Evolutionary conservation across 92 coral and sea anemone species (phyloP), one percentile per base, ranked within the genome.

Genomic region (Pocillopora meandrina): DNA sequence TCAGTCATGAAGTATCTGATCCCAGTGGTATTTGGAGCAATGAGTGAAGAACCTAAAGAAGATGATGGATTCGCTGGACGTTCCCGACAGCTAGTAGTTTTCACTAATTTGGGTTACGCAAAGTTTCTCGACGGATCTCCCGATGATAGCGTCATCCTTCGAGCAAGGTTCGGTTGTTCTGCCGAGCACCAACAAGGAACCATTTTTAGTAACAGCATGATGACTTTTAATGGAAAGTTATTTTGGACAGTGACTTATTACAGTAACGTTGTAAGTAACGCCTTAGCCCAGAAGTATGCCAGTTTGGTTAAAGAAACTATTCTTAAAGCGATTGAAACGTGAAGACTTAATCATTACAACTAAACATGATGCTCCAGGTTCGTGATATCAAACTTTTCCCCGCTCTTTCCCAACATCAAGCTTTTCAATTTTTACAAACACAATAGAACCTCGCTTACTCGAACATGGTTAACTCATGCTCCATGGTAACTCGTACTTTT

Each of bases 51-150:
- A 20, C 15, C 8, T 36, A 18, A 33, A 56, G 64, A 26, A 76
- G 68, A 61, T 61, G 56, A 76, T 64, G 14, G 13, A 16, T 34
- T 16, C 2, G 80, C 59, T 36, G 58, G n/a, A 36, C 81, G 81
- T 12, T 1, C 1, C 20, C 55, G 15, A 11, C 34, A 77, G 15
- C 71, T 61, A 12, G 15, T 77, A 0, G 71, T 42, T 34, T 77
- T 61, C 71, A 63, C 56, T 36, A 77, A 77, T 58, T 58, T 62
- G 17, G 82, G 82, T 35, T n/a, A 62, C 13, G 66, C 71, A 11
- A 77, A 77, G 56, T 77, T 77, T n/a, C 71, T 77, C 8, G 70
- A 77, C 63, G 68, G 70, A 18, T 77, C 80, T 62, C 71, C 71
- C 10, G 71, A 77, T 9, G 71, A 77, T 77, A 58, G 34, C 3